Base-by-base conservation (phyloP, 2,888 invertebrate species). In the Lycaena phlaeas region DNA sequence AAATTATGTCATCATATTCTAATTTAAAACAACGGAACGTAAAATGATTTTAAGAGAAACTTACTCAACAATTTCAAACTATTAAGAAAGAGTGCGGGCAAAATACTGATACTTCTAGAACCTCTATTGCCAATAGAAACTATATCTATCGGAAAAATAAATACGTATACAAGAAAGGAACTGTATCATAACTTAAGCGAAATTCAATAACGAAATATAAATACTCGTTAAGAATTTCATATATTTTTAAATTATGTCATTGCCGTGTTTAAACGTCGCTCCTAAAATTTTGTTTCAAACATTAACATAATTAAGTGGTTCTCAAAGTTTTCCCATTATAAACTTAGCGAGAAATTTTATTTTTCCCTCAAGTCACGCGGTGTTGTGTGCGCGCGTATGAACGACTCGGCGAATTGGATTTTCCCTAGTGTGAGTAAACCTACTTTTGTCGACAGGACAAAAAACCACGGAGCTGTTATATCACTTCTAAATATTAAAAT, bases 231-330 rank as follows among this genome's bases (percentile, higher is more conserved):
- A 42, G 14, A 40, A 43, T 44, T 43, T 41, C 36, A 41, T 50
- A 48, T 57, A 56, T 62, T 68, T 70, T 62, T 57, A 68, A 74
- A 71, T 75, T 61, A 71, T 76, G 73, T 74, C 66, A 77, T 76
- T 73, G 73, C 70, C 71, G 61, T 78, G 68, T 78, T 78, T 74
- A 78, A 84, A 73, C 71, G 70, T 81, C 78, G 77, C 73, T 75
- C 75, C 76, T 81, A 73, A 79, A 84, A 82, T 84, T 82, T 81
- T 78, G 84, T 84, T 84, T 84, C 76, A 77, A 82, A 84, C 84
- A 84, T 84, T 84, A 84, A 84, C 84, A 84, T 84, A 84, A 84
- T 84, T 84, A 84, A 84, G 84, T 84, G 84, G 84, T 81, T 84
- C 82, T 81, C 81, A 81, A 84, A 84, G 82, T 84, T 84, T 84